Evolutionary conservation across 2,888 invertebrate genomes (phyloP), one percentile per base, ranked within the genome.

Genomic region (Antitype chi): DNA sequence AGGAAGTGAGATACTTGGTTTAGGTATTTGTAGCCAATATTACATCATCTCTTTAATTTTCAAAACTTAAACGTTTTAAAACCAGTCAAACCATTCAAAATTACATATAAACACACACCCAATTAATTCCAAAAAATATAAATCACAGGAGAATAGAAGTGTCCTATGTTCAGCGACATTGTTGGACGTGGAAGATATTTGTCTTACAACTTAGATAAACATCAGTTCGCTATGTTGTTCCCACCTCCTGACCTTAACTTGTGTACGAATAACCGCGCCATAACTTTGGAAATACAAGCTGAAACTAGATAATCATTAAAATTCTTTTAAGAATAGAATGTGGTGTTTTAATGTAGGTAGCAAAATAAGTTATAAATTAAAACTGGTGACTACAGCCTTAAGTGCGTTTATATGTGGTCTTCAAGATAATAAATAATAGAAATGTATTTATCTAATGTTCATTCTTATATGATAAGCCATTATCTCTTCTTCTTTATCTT

Each of bases 191-290:
- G 93, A 94, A 95, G 92, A 94, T 91, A 95, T 96, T 96, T 95
- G 96, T 96, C 95, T 96, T 92, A 93, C 94, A 93, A 88, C 77
- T 69, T 25, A 88, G 96, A 96, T 96, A 95, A 94, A 53, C 88
- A 96, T 96, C 95, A 86, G 76, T 85, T 86, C 78, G 86, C 85
- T 88, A 89, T 87, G 88, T 86, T 67, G 78, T 82, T 88, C 84
- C 91, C 90, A 92, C 91, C 90, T 92, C 75, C 82, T 91, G 90
- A 91, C 90, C 91, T 91, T 81, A 81, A 86, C 82, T 78, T 85
- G 81, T 80, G 84, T 86, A 78, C 77, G 71, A 82, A 82, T 75
- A 74, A 78, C 74, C 68, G 77, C 76, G 59, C 74, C 63, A 77
- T 76, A 84, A 78, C 75, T 88, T 85, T 82, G 57, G 67, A 74